Conservation (phyloP, 2,113 vertebrate genomes). For the Chloropsis hardwickii region DNA sequence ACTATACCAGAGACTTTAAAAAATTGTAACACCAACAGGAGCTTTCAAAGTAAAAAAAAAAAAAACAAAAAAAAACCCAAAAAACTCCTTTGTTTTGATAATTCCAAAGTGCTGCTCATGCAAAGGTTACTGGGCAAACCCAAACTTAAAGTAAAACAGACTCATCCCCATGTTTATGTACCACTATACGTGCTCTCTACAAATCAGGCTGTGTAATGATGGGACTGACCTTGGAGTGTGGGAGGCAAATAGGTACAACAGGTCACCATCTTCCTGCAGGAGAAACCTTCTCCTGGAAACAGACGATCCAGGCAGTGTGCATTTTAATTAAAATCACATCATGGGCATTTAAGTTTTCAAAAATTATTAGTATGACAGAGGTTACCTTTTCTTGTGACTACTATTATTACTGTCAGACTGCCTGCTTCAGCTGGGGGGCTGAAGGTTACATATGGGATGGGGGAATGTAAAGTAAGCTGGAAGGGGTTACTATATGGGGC, state of each 20-base stretch:
- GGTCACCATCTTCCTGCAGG: neutral
- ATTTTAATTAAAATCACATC: constrained; percentile 82
- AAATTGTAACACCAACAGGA: neutral
- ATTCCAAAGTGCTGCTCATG: neutral
- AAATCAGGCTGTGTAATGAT: constrained; percentile 24
- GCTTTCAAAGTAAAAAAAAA: neutral
- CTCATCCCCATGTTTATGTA: neutral
- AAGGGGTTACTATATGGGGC: constrained; percentile 39
- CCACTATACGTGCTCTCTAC: neutral
- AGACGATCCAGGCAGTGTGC: constrained; percentile 66
- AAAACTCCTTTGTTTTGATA: neutral
- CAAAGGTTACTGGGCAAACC: neutral
- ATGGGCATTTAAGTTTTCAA: constrained; percentile 79
- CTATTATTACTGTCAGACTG: constrained; percentile 77
- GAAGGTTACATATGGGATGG: constrained; percentile 80
- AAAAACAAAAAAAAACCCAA: neutral
- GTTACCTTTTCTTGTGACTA: constrained; percentile 76
- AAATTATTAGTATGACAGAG: constrained; percentile 76
- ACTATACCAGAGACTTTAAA: neutral
- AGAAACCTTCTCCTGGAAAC: constrained; percentile 48
- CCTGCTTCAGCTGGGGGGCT: constrained; percentile 64
- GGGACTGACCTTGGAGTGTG: neutral
- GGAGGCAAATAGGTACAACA: neutral
- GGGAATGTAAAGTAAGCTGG: constrained; percentile 57
- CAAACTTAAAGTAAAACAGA: neutral